phyloP scores from a whole-genome alignment of 2,888 invertebrate species.

The Eupithecia exiguata region DNA sequence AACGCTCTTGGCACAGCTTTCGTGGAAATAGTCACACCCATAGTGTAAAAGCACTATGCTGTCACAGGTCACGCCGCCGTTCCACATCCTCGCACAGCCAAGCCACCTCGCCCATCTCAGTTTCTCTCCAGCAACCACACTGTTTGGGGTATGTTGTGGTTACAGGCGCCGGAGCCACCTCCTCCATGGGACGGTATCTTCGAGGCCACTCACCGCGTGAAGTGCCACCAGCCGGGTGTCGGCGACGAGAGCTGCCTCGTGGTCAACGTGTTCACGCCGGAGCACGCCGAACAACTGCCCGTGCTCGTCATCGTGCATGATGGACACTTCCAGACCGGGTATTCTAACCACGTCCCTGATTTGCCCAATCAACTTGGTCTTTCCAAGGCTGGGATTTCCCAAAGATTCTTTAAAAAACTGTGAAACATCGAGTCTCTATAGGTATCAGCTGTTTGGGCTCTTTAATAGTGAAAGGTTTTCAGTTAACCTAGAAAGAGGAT shows the following conservation, averaged over 20 bases:
- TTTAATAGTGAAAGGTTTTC: neutral
- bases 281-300: constrained; percentile 51
- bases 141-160: neutral
- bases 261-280: constrained; percentile 72
- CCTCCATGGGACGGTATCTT: constrained; percentile 72
- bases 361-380: neutral
- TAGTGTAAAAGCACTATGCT: no score
- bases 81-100: neutral
- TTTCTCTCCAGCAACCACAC: neutral
- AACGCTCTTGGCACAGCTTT: neutral
- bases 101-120: neutral
- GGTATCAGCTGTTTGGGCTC: neutral
- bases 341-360: constrained; percentile 23
- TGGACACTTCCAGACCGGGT: constrained; percentile 75
- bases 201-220: constrained; percentile 72
- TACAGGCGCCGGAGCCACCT: constrained; percentile 65
- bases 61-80: neutral
- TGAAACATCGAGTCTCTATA: neutral
- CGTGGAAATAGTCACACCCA: neutral
- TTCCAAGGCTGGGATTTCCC: neutral
- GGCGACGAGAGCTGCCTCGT: constrained; percentile 76
- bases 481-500: neutral
- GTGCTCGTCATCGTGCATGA: constrained; percentile 75
- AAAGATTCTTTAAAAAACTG: neutral
- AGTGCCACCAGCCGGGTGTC: constrained; percentile 64